A percentile compares a stretch with the other conserved stretches of the same genome.
phyloP scores from a whole-genome alignment of 2,888 invertebrate genomes.

The Apodemia duryi region DNA sequence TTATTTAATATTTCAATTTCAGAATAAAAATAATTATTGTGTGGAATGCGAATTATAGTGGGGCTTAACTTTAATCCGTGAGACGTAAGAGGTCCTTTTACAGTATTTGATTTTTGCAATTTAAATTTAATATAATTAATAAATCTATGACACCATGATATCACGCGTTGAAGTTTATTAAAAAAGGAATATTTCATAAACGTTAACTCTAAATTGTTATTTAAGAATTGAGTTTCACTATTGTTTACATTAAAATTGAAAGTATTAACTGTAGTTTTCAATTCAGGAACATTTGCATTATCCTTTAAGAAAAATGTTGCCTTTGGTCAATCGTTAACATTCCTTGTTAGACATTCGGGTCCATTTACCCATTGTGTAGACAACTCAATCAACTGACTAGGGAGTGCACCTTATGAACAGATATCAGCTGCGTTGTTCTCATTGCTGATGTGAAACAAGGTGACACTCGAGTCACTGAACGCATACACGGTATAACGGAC shows the following conservation, averaged over 20 bases:
- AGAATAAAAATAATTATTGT: not conserved
- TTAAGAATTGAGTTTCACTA: not conserved
- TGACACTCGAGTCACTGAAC: conserved; percentile 19
- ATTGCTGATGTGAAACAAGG: conserved; percentile 13
- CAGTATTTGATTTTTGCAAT: not conserved
- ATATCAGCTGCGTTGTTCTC: not conserved
- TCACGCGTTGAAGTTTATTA: conserved; percentile 11
- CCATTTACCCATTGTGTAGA: not conserved
- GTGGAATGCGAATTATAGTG: not conserved
- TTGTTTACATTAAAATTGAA: not conserved
- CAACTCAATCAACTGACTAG: not conserved
- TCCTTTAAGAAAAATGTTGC: not conserved
- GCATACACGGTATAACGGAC: not conserved
- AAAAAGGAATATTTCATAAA: not conserved
- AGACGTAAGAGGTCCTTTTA: not conserved
- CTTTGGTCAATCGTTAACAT: conserved; percentile 1
- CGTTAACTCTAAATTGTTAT: not conserved
- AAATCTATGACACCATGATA: conserved; percentile 20
- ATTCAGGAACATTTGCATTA: not conserved
- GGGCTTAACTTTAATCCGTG: not conserved
- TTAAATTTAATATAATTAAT: not conserved
- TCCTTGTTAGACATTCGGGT: not conserved
- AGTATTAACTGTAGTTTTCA: not conserved
- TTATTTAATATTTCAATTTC: not conserved
- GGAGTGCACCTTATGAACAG: not conserved